Evolutionary conservation across 2,797 vertebrate species (phyloP).

Genomic region (Enteromius thamalakanensis): DNA sequence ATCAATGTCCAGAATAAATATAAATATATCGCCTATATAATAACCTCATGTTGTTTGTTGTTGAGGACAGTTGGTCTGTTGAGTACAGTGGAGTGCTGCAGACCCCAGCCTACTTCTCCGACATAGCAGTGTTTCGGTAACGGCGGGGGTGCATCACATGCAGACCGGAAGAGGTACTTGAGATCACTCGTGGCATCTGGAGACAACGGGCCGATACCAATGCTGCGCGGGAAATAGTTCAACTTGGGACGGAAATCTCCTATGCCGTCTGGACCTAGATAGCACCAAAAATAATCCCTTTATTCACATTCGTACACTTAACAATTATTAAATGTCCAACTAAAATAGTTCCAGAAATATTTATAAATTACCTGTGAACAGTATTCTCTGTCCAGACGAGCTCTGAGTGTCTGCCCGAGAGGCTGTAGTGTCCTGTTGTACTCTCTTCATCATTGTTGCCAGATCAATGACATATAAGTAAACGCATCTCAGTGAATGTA

Average conservation of each 20-base stretch:
- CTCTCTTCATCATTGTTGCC: slow-evolving; percentile 3
- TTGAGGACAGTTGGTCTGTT: slow-evolving; percentile 70
- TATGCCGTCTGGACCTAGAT: slow-evolving; percentile 77
- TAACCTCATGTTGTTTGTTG: slow-evolving; percentile 79
- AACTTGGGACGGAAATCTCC: slow-evolving; percentile 75
- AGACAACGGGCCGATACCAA: slow-evolving; percentile 66
- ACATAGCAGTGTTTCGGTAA: slow-evolving; percentile 61
- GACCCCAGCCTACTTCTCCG: slow-evolving; percentile 77
- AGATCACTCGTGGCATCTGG: slow-evolving; percentile 74
- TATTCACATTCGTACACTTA: background rate
- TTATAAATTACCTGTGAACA: slow-evolving; percentile 77
- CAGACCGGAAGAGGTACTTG: slow-evolving; percentile 72
- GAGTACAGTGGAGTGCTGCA: slow-evolving; percentile 69
- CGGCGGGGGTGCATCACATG: slow-evolving; percentile 48
- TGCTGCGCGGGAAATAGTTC: slow-evolving; percentile 63
- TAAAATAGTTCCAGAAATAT: background rate
- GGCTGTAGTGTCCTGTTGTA: background rate
- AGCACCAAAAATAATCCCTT: background rate
- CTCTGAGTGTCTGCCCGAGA: background rate
- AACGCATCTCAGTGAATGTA: slow-evolving; percentile 51
- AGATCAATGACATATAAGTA: background rate
- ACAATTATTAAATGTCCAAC: background rate
- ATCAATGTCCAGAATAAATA: background rate
- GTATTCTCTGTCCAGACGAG: slow-evolving; percentile 70
- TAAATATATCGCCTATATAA: background rate